A percentile compares a stretch with the other conserved stretches of the same genome.
Evolutionary conservation across 2,888 invertebrate genomes (phyloP).

Genomic region (Acanthococcus lagerstroemiae): DNA sequence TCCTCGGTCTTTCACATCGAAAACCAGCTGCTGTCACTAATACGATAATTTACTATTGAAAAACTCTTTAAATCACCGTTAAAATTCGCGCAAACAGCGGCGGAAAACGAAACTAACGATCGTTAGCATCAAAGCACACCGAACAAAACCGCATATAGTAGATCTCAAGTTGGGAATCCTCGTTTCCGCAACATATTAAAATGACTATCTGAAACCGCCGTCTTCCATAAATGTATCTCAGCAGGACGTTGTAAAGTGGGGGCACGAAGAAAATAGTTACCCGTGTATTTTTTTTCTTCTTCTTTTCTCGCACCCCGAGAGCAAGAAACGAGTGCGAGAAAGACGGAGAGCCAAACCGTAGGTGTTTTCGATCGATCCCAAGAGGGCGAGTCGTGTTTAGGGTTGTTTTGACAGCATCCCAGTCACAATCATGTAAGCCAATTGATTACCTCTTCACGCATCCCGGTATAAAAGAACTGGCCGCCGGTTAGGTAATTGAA

Average conservation of each 20-base stretch:
- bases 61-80: neutral
- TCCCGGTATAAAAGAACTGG: constrained; percentile 19
- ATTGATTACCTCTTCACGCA: constrained; percentile 30
- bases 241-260: constrained; percentile 17
- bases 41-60: neutral
- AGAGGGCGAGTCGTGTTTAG: constrained; percentile 19
- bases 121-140: neutral
- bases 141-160: neutral
- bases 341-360: constrained; percentile 4
- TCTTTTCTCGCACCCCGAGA: neutral
- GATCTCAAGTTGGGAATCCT: neutral
- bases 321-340: neutral
- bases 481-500: constrained; percentile 18
- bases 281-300: neutral
- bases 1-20: too few species aligned
- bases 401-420: constrained; percentile 28
- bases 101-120: too few species aligned
- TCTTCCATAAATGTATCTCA: constrained; percentile 15
- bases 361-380: constrained; percentile 27
- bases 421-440: constrained; percentile 27
- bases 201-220: constrained; percentile 14
- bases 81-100: neutral
- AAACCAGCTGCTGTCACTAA: neutral
- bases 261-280: constrained; percentile 7
- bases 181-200: constrained; percentile 24